These are phyloP conservation scores for Henricia sp. DNA, from an alignment of 53 echinoderm and acorn worm genomes.

Conservation along the genomic window DNA sequence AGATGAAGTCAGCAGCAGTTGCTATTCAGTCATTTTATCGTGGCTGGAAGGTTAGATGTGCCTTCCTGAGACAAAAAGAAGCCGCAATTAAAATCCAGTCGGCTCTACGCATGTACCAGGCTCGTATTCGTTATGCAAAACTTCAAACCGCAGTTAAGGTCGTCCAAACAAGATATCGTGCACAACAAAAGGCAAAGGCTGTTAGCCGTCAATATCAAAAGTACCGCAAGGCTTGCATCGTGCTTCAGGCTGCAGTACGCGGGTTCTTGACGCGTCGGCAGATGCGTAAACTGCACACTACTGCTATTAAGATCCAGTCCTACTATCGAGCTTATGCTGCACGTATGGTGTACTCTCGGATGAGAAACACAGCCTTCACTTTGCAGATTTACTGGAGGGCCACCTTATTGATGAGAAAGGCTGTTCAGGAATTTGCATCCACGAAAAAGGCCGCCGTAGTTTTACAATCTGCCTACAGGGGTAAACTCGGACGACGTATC, in stretches of 20 bases:
- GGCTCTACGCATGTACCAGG: slow-evolving; percentile 66
- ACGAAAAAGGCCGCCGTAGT: slow-evolving; percentile 65
- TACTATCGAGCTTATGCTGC: slow-evolving; percentile 32
- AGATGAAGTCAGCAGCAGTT: slow-evolving; percentile 46
- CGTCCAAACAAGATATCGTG: slow-evolving; percentile 72
- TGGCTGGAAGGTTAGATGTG: slow-evolving; percentile 46
- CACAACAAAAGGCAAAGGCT: slow-evolving; percentile 29
- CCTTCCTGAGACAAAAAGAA: slow-evolving; percentile 54
- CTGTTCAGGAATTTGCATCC: background rate
- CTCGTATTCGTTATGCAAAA: background rate
- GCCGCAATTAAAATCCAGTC: slow-evolving; percentile 87
- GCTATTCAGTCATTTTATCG: slow-evolving; percentile 66
- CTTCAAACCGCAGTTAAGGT: slow-evolving; percentile 45
- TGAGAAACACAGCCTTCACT: slow-evolving; percentile 42
- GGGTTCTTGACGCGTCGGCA: slow-evolving; percentile 48
- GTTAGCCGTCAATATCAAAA: slow-evolving; percentile 28
- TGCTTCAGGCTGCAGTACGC: slow-evolving; percentile 68
- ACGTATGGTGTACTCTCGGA: slow-evolving; percentile 20
- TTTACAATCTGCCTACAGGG: slow-evolving; percentile 66
- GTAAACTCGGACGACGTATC: slow-evolving; percentile 36
- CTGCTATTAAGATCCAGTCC: slow-evolving; percentile 65
- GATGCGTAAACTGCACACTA: slow-evolving; percentile 28
- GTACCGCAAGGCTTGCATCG: slow-evolving; percentile 63
- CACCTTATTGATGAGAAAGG: slow-evolving; percentile 23
- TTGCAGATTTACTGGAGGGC: slow-evolving; percentile 57